phyloP scores from a whole-genome alignment of 2,797 vertebrate species.

The Taenioides sp. region DNA sequence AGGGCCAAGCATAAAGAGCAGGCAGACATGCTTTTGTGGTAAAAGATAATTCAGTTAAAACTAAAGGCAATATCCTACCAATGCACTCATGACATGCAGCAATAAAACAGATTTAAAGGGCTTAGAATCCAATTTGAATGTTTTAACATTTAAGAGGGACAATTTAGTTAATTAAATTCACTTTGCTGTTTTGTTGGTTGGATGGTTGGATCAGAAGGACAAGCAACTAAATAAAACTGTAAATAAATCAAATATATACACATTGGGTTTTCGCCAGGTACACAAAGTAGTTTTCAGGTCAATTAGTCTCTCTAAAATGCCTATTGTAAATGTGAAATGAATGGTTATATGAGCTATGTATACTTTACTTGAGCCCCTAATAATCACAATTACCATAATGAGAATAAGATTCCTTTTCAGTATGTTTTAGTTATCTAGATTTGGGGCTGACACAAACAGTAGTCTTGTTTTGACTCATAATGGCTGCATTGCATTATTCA shows the following conservation, averaged over 20 bases:
- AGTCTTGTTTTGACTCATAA: not conserved
- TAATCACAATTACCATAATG: not conserved
- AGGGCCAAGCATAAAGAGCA: slow-evolving; percentile 42
- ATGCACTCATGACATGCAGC: slow-evolving; percentile 28
- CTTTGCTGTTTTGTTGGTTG: slow-evolving; percentile 5
- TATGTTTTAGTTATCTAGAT: not conserved
- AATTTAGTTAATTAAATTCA: slow-evolving; percentile 27
- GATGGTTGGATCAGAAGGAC: not conserved
- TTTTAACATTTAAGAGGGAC: slow-evolving; percentile 23
- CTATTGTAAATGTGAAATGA: not conserved
- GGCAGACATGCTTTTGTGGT: slow-evolving; percentile 23
- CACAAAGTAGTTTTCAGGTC: not conserved
- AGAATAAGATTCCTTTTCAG: not conserved
- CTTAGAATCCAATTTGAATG: slow-evolving; percentile 42
- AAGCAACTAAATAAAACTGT: too few species aligned
- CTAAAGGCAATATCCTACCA: slow-evolving; percentile 40
- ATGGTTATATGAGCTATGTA: not conserved
- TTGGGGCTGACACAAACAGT: not conserved
- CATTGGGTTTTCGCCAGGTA: not conserved
- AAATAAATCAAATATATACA: not conserved
- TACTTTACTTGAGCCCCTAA: not conserved
- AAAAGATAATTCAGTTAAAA: slow-evolving; percentile 50
- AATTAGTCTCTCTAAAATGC: not conserved
- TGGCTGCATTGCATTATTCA: not conserved
- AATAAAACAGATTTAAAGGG: slow-evolving; percentile 50